These are phyloP conservation scores for Nephrotoma appendiculata DNA, from an alignment of 2,888 invertebrate species.

Conservation along the genomic window DNA sequence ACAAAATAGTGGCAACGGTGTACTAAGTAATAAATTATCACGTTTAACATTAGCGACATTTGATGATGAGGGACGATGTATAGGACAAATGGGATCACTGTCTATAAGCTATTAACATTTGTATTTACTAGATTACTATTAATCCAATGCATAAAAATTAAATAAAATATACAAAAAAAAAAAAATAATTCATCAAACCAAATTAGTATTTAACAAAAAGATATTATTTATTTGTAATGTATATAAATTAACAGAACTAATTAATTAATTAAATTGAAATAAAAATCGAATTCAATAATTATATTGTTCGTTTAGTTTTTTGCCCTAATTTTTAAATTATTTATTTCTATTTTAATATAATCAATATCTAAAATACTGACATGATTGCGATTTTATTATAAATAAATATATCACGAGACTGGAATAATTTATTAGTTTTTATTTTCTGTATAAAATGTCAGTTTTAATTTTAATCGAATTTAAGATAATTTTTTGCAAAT, in stretches of 20 bases:
- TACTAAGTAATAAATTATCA: slow-evolving; percentile 71
- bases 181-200: neutral
- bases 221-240: neutral
- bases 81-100: slow-evolving; percentile 78
- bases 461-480: neutral
- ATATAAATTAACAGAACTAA: neutral
- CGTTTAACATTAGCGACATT: slow-evolving; percentile 77
- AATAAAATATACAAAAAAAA: slow-evolving; percentile 3
- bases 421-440: neutral
- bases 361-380: neutral
- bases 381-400: neutral
- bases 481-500: neutral
- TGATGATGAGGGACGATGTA: slow-evolving; percentile 74
- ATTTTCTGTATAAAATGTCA: neutral
- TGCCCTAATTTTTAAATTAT: neutral
- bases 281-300: neutral
- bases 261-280: neutral
- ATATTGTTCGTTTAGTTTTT: neutral
- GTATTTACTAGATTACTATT: slow-evolving; percentile 3
- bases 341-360: neutral
- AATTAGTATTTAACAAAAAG: neutral
- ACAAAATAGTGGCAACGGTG: slow-evolving; percentile 32
- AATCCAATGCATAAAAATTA: neutral
- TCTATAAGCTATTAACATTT: slow-evolving; percentile 44
- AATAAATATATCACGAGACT: neutral